Percentiles rank a stretch among this genome's conserved stretches.
Conservation (phyloP, 2,797 vertebrate genomes). For the Danio tinwini region DNA sequence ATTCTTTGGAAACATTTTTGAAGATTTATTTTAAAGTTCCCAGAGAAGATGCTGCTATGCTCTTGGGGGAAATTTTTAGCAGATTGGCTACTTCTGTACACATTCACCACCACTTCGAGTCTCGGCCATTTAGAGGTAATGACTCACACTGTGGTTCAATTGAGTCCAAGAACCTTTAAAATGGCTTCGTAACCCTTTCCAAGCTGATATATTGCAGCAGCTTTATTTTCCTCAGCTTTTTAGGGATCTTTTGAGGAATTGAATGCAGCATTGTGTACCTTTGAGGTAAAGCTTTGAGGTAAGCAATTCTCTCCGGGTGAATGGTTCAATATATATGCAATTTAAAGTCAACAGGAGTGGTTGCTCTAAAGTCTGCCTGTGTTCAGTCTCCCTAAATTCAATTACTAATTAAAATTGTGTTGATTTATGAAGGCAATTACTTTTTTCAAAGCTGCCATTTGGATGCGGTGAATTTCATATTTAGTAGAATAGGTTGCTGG, state of each 20-base stretch:
- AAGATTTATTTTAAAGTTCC: slow-evolving; percentile 5
- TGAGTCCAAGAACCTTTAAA: slow-evolving; percentile 7
- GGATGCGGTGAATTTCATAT: not conserved
- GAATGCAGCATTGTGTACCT: not conserved
- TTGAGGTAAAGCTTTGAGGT: not conserved
- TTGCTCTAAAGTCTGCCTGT: not conserved
- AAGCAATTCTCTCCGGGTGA: not conserved
- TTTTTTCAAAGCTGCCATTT: not conserved
- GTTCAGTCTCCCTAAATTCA: slow-evolving; percentile 12
- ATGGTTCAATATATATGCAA: not conserved
- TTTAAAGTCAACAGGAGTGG: not conserved
- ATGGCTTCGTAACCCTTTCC: slow-evolving; percentile 6
- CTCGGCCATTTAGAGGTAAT: slow-evolving; percentile 2
- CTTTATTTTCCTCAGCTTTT: not conserved
- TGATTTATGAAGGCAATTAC: not conserved
- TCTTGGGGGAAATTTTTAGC: not conserved
- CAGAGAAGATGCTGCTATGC: not conserved
- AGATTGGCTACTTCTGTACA: not conserved
- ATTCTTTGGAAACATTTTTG: not conserved
- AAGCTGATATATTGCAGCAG: not conserved
- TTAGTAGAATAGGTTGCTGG: not conserved
- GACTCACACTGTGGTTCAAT: not conserved
- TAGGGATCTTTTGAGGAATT: not conserved
- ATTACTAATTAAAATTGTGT: not conserved
- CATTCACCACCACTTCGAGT: not conserved